Conservation (phyloP, 2,113 vertebrate genomes). For the Pteruthius melanotis region DNA sequence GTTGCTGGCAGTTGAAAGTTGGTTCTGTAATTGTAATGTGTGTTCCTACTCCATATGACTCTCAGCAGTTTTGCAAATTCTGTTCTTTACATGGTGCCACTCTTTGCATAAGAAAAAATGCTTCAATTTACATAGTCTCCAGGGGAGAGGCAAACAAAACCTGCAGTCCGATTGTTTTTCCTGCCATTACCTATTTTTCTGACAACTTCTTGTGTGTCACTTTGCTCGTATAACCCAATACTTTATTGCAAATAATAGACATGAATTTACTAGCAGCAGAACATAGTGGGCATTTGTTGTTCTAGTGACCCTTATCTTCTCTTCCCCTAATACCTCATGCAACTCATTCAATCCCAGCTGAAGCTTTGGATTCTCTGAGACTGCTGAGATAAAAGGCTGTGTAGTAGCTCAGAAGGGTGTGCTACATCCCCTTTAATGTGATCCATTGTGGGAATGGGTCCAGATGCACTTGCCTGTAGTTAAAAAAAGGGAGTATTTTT, state of each 20-base stretch:
- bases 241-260: slow-evolving; percentile 17
- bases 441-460: background rate
- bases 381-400: background rate
- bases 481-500: slow-evolving; percentile 5
- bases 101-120: slow-evolving; percentile 37
- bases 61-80: slow-evolving; percentile 21
- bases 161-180: slow-evolving; percentile 34
- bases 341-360: background rate
- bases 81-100: background rate
- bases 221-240: background rate
- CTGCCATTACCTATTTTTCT: slow-evolving; percentile 19
- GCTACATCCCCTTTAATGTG: background rate
- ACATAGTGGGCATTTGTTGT: background rate
- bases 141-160: slow-evolving; percentile 1
- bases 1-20: background rate
- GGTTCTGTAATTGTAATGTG: background rate
- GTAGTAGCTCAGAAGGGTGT: background rate
- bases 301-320: background rate
- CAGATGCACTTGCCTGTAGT: background rate
- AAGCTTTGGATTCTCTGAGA: background rate
- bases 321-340: background rate
- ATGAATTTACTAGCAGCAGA: background rate
- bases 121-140: background rate
- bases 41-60: background rate
- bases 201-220: background rate